phyloP scores from a whole-genome alignment of 2,113 vertebrate genomes.

The Synodontis membranacea region DNA sequence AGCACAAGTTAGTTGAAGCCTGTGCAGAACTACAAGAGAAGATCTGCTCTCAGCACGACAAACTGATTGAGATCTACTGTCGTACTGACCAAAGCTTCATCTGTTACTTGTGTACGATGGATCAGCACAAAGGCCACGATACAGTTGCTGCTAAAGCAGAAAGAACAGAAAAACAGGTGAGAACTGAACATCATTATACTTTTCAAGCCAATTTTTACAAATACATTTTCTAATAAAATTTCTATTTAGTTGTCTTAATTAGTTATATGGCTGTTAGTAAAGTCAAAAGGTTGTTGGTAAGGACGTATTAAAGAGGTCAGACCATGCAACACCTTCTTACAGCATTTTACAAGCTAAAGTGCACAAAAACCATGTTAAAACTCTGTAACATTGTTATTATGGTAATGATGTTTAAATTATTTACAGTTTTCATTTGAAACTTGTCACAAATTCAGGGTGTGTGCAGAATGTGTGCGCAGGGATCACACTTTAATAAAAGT shows the following conservation, averaged over 20 bases:
- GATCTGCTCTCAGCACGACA: not conserved
- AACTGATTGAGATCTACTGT: not conserved
- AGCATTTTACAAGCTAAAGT: not conserved
- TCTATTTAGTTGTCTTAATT: not conserved
- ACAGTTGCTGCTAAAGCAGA: not conserved
- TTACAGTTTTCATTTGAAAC: not conserved
- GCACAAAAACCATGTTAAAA: not conserved
- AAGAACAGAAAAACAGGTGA: not conserved
- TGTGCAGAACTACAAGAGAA: not conserved
- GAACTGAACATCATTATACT: not conserved
- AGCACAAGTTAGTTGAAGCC: not conserved
- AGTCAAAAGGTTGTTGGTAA: not conserved
- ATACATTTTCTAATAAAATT: not conserved
- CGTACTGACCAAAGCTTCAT: slow-evolving; percentile 2
- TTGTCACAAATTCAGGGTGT: not conserved
- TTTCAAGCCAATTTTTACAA: not conserved
- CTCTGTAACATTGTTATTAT: not conserved
- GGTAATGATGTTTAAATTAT: not conserved
- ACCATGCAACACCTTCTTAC: not conserved
- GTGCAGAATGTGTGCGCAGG: no score
- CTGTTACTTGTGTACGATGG: not conserved
- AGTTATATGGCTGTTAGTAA: not conserved
- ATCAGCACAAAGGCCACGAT: not conserved
- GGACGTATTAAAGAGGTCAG: not conserved
- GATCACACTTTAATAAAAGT: no score